Conservation (phyloP, 2,797 vertebrate genomes). For the Sebastes oblongus region DNA sequence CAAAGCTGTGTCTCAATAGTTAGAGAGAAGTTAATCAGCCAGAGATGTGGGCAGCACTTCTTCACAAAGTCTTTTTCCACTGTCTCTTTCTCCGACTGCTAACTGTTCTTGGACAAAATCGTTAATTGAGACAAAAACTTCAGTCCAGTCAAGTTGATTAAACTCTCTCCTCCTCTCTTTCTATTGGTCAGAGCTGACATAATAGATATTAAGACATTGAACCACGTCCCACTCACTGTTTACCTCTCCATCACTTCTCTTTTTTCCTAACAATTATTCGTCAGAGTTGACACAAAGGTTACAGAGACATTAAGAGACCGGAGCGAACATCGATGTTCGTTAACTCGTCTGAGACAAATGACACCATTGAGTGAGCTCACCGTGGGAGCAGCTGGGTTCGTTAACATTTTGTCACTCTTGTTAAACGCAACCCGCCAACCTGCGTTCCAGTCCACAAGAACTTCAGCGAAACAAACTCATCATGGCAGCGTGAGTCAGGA, state of each 20-base stretch:
- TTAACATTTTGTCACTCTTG: slow-evolving; percentile 13
- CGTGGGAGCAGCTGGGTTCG: background rate
- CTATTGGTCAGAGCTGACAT: background rate
- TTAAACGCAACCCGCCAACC: background rate
- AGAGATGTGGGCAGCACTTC: background rate
- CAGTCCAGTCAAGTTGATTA: background rate
- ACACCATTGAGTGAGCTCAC: background rate
- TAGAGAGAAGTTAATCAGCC: background rate
- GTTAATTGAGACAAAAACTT: slow-evolving; percentile 27
- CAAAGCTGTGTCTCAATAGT: background rate
- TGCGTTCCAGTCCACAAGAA: background rate
- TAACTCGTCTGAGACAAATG: slow-evolving; percentile 32
- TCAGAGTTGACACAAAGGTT: slow-evolving; percentile 38
- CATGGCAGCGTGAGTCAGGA: background rate
- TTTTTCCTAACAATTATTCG: background rate
- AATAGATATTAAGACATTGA: slow-evolving; percentile 1
- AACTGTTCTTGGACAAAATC: background rate
- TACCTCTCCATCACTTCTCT: background rate
- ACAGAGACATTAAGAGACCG: slow-evolving; percentile 10
- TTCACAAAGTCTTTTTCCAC: background rate
- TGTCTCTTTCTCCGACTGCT: background rate
- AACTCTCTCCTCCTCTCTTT: background rate
- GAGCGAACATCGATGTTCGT: slow-evolving; percentile 20
- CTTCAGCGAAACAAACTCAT: background rate
- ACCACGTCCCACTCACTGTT: background rate